Percentiles rank a stretch among this genome's conserved stretches.
Conservation (phyloP, 2,888 invertebrate species). For the Tipula lateralis region DNA sequence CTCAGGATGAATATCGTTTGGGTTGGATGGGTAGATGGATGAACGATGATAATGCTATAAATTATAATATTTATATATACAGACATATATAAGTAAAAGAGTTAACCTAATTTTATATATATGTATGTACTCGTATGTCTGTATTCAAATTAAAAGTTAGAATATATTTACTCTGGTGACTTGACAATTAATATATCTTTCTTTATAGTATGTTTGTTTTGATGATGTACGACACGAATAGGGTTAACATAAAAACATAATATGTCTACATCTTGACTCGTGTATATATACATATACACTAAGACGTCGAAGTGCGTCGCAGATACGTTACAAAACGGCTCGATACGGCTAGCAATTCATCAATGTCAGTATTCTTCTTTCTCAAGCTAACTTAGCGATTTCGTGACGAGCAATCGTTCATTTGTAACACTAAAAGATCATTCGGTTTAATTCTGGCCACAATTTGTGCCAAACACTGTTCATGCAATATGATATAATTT, state of each 20-base stretch:
- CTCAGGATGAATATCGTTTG: constrained; percentile 1
- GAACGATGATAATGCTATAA: constrained; percentile 6
- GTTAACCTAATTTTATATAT: neutral
- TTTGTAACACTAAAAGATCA: no score
- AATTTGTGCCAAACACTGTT: no score
- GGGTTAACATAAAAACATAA: neutral
- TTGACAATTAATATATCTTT: neutral
- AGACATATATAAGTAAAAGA: neutral
- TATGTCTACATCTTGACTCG: neutral
- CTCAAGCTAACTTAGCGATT: no score
- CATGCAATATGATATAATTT: no score
- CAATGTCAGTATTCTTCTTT: no score
- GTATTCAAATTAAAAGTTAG: constrained; percentile 7
- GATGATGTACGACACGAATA: neutral
- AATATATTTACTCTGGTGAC: neutral
- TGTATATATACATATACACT: neutral
- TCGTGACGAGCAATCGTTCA: no score
- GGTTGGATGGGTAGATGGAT: constrained; percentile 15
- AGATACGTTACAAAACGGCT: neutral
- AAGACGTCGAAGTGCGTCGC: no score
- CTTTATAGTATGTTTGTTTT: neutral
- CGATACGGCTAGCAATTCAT: no score
- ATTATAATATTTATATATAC: no score
- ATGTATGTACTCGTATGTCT: neutral
- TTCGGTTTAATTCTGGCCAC: no score